Percentiles rank a stretch among this genome's conserved stretches.
These are phyloP conservation scores for Porites rus DNA, from an alignment of 92 coral and sea anemone genomes.

Conservation along the genomic window DNA sequence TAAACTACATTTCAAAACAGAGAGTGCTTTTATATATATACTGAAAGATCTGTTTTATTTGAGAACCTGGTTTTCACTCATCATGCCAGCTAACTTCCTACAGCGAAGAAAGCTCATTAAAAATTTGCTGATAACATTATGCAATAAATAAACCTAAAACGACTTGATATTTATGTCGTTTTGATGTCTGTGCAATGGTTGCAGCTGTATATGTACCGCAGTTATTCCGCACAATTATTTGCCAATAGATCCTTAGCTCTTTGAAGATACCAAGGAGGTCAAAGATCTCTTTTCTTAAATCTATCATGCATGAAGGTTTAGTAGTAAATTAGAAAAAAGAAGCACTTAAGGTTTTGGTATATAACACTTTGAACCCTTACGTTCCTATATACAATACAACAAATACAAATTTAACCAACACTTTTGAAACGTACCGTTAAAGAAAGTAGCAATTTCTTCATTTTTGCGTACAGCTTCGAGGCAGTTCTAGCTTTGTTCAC, in stretches of 20 bases:
- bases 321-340: not conserved
- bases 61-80: no score
- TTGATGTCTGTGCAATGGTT: no score
- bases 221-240: no score
- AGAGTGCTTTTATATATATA: no score
- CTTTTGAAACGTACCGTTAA: slow-evolving; percentile 7
- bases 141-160: not conserved
- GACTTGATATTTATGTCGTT: not conserved
- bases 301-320: no score
- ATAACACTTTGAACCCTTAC: not conserved
- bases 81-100: no score
- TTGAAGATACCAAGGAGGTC: no score
- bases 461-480: not conserved
- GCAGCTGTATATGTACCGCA: no score
- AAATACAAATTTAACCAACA: not conserved
- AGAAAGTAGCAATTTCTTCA: not conserved
- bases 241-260: no score
- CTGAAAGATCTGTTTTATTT: no score
- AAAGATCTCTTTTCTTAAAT: no score
- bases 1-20: no score
- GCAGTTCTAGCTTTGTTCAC: not conserved
- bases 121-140: not conserved
- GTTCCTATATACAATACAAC: not conserved
- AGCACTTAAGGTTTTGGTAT: not conserved
- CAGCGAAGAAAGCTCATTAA: not conserved